These are phyloP conservation scores for Phataginus tetradactyla DNA, from an alignment of 2,797 vertebrate genomes.

Conservation along the genomic window DNA sequence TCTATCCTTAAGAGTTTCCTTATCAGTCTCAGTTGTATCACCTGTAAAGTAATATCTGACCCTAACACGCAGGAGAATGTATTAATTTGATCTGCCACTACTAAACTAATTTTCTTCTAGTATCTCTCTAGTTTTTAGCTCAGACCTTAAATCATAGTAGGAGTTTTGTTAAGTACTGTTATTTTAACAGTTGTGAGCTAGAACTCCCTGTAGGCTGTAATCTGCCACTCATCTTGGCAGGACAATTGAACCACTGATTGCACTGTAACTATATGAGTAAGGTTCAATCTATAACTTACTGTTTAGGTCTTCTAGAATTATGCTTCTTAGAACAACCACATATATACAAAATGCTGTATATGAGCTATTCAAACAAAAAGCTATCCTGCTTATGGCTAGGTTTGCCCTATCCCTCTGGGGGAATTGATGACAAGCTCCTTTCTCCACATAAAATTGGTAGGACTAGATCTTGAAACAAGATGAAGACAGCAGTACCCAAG, in stretches of 20 bases:
- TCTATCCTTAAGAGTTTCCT: not conserved
- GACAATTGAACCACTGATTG: not conserved
- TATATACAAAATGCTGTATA: not conserved
- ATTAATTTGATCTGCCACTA: constrained; percentile 3
- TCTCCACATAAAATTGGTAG: not conserved
- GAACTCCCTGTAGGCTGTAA: not conserved
- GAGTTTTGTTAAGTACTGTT: constrained; percentile 40
- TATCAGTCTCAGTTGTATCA: not conserved
- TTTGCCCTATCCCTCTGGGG: not conserved
- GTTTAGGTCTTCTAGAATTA: not conserved
- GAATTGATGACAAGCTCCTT: not conserved
- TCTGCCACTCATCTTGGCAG: not conserved
- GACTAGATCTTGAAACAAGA: not conserved
- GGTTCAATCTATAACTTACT: not conserved
- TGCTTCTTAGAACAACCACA: not conserved
- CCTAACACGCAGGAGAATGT: not conserved
- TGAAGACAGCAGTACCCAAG: not conserved
- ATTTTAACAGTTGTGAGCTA: constrained; percentile 2
- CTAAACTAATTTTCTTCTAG: not conserved
- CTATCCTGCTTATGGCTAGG: not conserved
- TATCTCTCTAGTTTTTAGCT: not conserved
- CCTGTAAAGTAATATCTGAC: not conserved
- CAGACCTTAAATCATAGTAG: not conserved
- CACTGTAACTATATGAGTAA: not conserved
- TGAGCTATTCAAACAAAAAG: not conserved